Conservation (phyloP, 2,888 invertebrate genomes). For the Epirrhoe alternata region DNA sequence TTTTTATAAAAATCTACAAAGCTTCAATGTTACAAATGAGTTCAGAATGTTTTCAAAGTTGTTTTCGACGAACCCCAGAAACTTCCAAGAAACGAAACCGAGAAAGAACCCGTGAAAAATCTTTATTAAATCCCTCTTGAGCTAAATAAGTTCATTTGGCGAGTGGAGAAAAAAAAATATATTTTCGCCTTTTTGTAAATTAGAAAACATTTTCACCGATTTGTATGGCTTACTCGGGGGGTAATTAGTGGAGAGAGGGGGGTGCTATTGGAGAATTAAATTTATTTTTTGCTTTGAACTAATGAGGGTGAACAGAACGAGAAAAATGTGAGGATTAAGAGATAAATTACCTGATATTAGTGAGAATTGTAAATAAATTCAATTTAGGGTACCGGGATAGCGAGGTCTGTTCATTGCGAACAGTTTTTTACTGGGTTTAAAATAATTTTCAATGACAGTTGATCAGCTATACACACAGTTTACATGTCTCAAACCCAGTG, state of each 20-base stretch:
- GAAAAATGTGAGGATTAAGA: slow-evolving; percentile 64
- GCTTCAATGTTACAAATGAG: too few species aligned
- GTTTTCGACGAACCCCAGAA: slow-evolving; percentile 55
- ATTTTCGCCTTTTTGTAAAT: slow-evolving; percentile 72
- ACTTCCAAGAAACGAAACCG: slow-evolving; percentile 74
- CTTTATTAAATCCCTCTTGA: slow-evolving; percentile 81
- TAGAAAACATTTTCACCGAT: slow-evolving; percentile 83
- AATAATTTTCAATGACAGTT: background rate
- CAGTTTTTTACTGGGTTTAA: background rate
- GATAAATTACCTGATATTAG: slow-evolving; percentile 52
- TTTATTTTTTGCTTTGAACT: slow-evolving; percentile 70
- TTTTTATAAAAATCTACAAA: too few species aligned
- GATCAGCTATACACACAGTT: too few species aligned
- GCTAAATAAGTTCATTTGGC: slow-evolving; percentile 84
- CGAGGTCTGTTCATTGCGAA: slow-evolving; percentile 2
- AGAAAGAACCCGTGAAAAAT: slow-evolving; percentile 77
- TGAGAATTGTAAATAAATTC: slow-evolving; percentile 39
- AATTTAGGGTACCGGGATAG: slow-evolving; percentile 23
- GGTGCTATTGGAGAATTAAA: slow-evolving; percentile 64
- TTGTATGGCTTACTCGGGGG: slow-evolving; percentile 78
- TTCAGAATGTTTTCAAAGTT: background rate
- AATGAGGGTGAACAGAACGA: slow-evolving; percentile 66
- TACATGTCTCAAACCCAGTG: too few species aligned
- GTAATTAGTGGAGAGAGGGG: slow-evolving; percentile 72
- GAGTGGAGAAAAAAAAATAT: slow-evolving; percentile 58